Base-by-base conservation (phyloP, 2,797 vertebrate species). In the Pangasius krempfi region DNA sequence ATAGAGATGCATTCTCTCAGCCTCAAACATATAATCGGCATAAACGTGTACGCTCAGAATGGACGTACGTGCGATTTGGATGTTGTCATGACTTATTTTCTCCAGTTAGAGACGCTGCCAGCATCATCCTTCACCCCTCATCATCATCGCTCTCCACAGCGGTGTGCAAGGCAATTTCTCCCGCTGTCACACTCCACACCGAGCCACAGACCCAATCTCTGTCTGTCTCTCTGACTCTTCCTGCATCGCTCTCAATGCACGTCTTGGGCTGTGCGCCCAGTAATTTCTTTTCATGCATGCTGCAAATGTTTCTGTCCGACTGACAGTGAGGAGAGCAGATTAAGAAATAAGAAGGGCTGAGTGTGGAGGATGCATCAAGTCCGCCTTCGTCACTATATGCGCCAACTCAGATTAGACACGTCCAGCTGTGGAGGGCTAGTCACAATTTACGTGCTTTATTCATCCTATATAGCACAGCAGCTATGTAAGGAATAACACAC, bases 201-300 rank as follows among this genome's bases (percentile, higher is more conserved):
- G 70, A 84, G 89, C 84, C 79, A 89, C 79, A 72, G 79, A 50
- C 33, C 58, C 47, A 85, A 79, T 62, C 44, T 90, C 90, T 81
- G 84, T 90, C 66, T 60, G 27, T 72, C 84, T 86, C 91, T 66
- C 79, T 62, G 64, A 85, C 82, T 87, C 68, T 68, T 30, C 33
- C 33, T 54, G 70, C 80, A 64, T 84, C 33, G 60, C 66, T 70
- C 52, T 40, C 85, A 85, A 85, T 88, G 64, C 86, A 68, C 73
- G 88, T 91, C 89, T 78, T 87, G 90, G 92, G 92, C 86, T 52
- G 88, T 90, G 82, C 60, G 90, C 88, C 92, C 89, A 87, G 91
- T 93, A 90, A 94, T 94, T 94, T 92, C 91, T 92, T 94, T 90
- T 89, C 86, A 91, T 90, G 87, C 85, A 86, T 56, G 76, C 88